Evolutionary conservation across 2,113 vertebrate genomes (phyloP).

Genomic region (Prionailurus viverrinus): DNA sequence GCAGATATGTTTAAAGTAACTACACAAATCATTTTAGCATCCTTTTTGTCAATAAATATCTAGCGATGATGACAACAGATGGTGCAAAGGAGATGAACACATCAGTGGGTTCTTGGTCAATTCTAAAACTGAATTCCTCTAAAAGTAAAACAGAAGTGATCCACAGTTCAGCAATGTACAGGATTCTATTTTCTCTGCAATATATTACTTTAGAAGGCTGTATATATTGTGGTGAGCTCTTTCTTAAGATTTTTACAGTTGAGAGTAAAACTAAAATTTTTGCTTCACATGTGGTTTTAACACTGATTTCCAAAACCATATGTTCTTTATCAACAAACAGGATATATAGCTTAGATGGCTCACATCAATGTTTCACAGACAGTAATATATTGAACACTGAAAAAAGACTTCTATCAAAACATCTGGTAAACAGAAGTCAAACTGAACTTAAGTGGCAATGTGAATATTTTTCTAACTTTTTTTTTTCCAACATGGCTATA

Average conservation of each 20-base stretch:
- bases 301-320: slow-evolving; percentile 45
- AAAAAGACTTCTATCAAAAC: slow-evolving; percentile 60
- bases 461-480: not conserved
- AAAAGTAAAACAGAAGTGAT: slow-evolving; percentile 9
- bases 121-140: slow-evolving; percentile 4
- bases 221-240: not conserved
- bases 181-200: not conserved
- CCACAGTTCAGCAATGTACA: not conserved
- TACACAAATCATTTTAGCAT: slow-evolving; percentile 12
- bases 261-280: slow-evolving; percentile 30
- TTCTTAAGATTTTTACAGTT: slow-evolving; percentile 5
- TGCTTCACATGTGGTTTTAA: slow-evolving; percentile 55
- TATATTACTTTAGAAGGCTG: not conserved
- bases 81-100: not conserved
- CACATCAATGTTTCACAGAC: slow-evolving; percentile 46
- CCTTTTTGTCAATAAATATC: not conserved
- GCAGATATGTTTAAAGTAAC: not conserved
- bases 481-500: slow-evolving; percentile 61
- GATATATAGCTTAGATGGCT: slow-evolving; percentile 41
- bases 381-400: slow-evolving; percentile 23
- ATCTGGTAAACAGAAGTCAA: slow-evolving; percentile 65
- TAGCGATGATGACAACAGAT: not conserved
- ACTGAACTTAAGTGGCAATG: slow-evolving; percentile 54
- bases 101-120: not conserved
- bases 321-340: slow-evolving; percentile 66